Conservation (phyloP, 2,888 invertebrate species). For the Parapristionchus giblindavisi region DNA sequence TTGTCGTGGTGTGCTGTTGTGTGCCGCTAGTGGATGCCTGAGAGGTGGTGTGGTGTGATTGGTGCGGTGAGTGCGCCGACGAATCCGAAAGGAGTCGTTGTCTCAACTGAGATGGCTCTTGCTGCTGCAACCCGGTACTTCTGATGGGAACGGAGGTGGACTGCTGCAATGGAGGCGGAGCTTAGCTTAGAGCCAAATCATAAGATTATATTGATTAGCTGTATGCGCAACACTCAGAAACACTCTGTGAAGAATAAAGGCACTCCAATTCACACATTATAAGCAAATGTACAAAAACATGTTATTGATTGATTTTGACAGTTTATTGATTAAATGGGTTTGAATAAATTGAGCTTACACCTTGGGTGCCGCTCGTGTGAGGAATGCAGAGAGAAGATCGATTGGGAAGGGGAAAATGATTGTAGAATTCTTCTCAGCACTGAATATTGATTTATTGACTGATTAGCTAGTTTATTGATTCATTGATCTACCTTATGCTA, state of each 20-base stretch:
- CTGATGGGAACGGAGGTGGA: neutral
- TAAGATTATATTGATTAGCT: too few relatives aligned
- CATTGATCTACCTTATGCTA: constrained; percentile 77
- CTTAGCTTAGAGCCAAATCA: too few relatives aligned
- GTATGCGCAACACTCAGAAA: neutral
- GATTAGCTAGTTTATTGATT: neutral
- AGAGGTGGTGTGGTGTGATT: constrained; percentile 11
- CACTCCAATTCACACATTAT: neutral
- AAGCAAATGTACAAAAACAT: neutral
- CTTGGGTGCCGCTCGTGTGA: constrained; percentile 50
- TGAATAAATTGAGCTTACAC: too few relatives aligned
- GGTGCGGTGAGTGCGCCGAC: neutral
- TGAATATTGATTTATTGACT: constrained; percentile 50
- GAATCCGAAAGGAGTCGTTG: constrained; percentile 25
- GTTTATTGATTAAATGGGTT: too few relatives aligned
- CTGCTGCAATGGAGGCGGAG: constrained; percentile 17
- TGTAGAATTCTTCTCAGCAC: constrained; percentile 68
- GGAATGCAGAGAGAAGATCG: constrained; percentile 60
- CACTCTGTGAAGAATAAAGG: neutral
- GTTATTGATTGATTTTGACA: too few relatives aligned
- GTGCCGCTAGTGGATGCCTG: too few relatives aligned
- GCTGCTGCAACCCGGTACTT: constrained; percentile 33
- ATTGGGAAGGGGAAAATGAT: constrained; percentile 69
- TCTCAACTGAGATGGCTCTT: constrained; percentile 34
- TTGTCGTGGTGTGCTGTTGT: constrained; percentile 23